Evolutionary conservation across 2,797 vertebrate genomes (phyloP).

Genomic region (Rhabdophis nuchalis): DNA sequence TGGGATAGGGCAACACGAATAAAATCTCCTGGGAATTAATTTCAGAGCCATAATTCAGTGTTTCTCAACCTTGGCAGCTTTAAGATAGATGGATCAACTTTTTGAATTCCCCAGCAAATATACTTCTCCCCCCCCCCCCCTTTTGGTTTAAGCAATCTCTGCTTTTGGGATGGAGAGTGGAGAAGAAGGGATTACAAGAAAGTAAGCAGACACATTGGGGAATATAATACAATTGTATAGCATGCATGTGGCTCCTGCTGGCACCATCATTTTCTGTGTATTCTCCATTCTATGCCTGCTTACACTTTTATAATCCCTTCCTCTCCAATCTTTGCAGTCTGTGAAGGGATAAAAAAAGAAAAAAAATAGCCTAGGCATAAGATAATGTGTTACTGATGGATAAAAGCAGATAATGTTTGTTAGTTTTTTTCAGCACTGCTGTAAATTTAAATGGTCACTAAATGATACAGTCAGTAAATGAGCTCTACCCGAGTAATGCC

Average conservation of each 20-base stretch:
- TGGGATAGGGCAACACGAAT: neutral
- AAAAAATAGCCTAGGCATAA: neutral
- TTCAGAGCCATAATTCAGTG: neutral
- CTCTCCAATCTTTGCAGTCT: neutral
- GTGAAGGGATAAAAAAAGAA: neutral
- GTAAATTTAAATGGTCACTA: neutral
- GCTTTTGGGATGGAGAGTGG: neutral
- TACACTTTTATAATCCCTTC: neutral
- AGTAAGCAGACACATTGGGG: neutral
- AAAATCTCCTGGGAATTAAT: slow-evolving; percentile 22
- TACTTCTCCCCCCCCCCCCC: neutral
- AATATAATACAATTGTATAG: neutral
- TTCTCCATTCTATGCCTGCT: neutral
- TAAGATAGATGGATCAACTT: neutral
- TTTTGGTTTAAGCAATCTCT: neutral
- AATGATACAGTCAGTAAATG: neutral
- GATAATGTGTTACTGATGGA: neutral
- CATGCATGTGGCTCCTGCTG: neutral
- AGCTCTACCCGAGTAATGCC: neutral
- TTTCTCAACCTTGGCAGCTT: neutral
- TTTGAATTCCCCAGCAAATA: neutral
- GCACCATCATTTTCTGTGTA: neutral
- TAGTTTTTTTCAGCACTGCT: neutral
- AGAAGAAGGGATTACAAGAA: neutral
- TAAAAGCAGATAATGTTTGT: neutral